A percentile compares a stretch with the other conserved stretches of the same genome.
These are phyloP conservation scores for Meloidogyne floridensis DNA, from an alignment of 1,140 invertebrate genomes.

Conservation along the genomic window DNA sequence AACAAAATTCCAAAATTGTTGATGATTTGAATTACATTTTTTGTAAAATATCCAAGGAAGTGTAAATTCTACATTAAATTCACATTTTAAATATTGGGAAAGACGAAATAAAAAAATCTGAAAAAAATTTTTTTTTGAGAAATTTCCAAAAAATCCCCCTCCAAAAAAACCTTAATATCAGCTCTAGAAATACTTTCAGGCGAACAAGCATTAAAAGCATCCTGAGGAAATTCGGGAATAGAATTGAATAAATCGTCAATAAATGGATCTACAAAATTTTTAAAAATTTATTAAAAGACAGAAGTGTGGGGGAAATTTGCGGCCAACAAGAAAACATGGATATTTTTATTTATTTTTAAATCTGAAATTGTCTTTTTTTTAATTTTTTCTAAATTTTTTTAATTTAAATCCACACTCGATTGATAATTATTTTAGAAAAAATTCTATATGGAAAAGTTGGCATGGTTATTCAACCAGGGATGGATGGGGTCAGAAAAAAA, in stretches of 20 bases:
- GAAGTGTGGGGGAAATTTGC: too few relatives aligned
- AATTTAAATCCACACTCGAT: too few relatives aligned
- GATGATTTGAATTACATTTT: not conserved
- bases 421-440: too few relatives aligned
- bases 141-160: not conserved
- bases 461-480: too few relatives aligned
- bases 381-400: too few relatives aligned
- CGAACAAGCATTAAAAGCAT: not conserved
- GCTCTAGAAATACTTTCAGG: slow-evolving; percentile 4
- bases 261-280: not conserved
- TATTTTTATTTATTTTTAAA: too few relatives aligned
- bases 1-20: slow-evolving; percentile 4
- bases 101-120: slow-evolving; percentile 4
- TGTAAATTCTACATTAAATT: slow-evolving; percentile 1
- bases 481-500: too few relatives aligned
- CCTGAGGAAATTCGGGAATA: not conserved
- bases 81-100: not conserved
- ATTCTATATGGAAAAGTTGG: too few relatives aligned
- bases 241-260: slow-evolving; percentile 3
- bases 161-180: not conserved
- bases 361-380: too few relatives aligned
- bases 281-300: not conserved
- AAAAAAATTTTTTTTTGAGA: not conserved
- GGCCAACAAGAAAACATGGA: too few relatives aligned
- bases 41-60: not conserved